phyloP scores from a whole-genome alignment of 2,888 invertebrate species.

The Drosophila austrosaltans region DNA sequence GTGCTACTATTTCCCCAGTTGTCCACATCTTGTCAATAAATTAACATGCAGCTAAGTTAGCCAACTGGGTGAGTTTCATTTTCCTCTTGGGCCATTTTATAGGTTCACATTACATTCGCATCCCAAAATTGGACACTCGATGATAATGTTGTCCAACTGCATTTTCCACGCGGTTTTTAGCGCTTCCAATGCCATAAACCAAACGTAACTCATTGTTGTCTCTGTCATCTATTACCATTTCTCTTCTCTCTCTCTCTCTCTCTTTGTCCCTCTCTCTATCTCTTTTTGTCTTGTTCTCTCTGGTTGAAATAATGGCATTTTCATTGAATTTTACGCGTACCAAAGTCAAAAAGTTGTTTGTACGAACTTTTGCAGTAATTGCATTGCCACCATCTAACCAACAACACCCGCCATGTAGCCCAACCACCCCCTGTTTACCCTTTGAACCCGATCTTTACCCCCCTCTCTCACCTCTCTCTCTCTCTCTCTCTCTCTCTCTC shows the following conservation, averaged over 20 bases:
- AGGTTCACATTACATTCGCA: slow-evolving; percentile 20
- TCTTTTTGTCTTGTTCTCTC: background rate
- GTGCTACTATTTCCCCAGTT: background rate
- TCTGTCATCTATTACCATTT: slow-evolving; percentile 23
- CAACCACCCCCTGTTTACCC: too few species aligned
- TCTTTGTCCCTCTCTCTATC: background rate
- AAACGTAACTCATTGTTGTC: slow-evolving; percentile 42
- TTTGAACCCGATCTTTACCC: too few species aligned
- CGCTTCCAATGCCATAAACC: slow-evolving; percentile 41
- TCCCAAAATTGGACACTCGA: slow-evolving; percentile 38
- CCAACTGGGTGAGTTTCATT: background rate
- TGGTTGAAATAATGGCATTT: slow-evolving; percentile 74
- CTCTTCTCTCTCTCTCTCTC: slow-evolving; percentile 22
- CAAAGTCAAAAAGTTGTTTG: slow-evolving; percentile 78
- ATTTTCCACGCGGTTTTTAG: slow-evolving; percentile 56
- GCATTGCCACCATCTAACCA: slow-evolving; percentile 49
- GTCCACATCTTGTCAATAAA: slow-evolving; percentile 7
- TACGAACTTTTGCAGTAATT: slow-evolving; percentile 77
- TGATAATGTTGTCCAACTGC: slow-evolving; percentile 69
- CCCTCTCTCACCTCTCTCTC: background rate
- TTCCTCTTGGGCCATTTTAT: slow-evolving; percentile 19
- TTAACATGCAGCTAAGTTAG: slow-evolving; percentile 19
- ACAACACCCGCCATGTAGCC: background rate
- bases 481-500: background rate
- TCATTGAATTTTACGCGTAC: slow-evolving; percentile 73